phyloP scores from a whole-genome alignment of 2,797 vertebrate species.

The Setipinna tenuifilis region DNA sequence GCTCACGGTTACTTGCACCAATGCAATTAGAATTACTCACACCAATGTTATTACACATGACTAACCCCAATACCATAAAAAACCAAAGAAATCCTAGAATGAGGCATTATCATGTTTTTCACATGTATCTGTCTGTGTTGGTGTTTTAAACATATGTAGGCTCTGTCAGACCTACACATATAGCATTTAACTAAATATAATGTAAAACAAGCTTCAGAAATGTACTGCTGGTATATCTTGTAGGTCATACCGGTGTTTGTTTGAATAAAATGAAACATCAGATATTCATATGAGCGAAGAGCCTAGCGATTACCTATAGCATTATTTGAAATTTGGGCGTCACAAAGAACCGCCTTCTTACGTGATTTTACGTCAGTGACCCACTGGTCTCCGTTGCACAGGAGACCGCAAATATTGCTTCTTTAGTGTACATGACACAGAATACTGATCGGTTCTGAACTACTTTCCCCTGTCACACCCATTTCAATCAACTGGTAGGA shows the following conservation, averaged over 20 bases:
- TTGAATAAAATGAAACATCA: background rate
- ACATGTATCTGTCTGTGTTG: no score
- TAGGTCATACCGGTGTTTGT: background rate
- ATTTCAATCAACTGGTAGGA: background rate
- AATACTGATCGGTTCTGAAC: background rate
- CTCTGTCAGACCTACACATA: no score
- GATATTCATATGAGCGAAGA: background rate
- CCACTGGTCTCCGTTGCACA: background rate
- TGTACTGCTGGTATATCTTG: background rate
- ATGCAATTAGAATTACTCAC: no score
- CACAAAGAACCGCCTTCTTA: conserved; percentile 40
- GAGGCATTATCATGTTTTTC: no score
- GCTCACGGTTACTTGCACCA: no score
- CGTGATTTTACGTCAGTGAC: conserved; percentile 45
- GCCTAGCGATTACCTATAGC: conserved; percentile 31
- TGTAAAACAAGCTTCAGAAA: background rate
- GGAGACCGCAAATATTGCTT: background rate
- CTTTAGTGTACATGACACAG: conserved; percentile 12
- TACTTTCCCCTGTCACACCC: background rate
- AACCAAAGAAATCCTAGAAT: no score
- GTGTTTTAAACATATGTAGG: no score
- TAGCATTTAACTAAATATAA: no score
- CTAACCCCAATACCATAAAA: no score
- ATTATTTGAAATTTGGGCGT: conserved; percentile 58
- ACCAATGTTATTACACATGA: no score